Conservation (phyloP, 2,113 vertebrate species). For the Rhinolophus sinicus region DNA sequence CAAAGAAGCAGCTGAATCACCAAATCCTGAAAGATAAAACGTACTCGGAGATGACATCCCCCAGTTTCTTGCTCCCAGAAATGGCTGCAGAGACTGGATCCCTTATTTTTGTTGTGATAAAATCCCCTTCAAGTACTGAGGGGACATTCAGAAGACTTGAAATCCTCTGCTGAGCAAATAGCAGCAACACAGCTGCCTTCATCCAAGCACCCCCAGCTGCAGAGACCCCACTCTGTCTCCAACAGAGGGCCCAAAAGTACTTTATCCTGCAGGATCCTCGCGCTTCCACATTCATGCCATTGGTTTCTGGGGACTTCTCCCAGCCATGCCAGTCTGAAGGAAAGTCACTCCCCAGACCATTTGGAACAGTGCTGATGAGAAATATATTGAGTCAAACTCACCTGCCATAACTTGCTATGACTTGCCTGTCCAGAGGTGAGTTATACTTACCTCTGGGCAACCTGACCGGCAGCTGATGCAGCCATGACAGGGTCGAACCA, state of each 20-base stretch:
- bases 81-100: conserved; percentile 37
- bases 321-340: background rate
- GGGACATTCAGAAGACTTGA: conserved; percentile 38
- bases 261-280: background rate
- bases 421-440: no score
- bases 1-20: conserved; percentile 57
- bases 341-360: background rate
- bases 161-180: conserved; percentile 63
- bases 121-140: background rate
- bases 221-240: background rate
- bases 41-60: conserved; percentile 43
- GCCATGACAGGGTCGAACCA: background rate
- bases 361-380: background rate
- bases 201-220: background rate
- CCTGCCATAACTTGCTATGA: rapidly evolving
- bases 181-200: background rate
- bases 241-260: background rate
- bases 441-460: no score
- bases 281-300: background rate
- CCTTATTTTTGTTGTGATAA: conserved; percentile 54
- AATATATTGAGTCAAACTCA: no score
- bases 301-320: background rate
- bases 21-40: conserved; percentile 76
- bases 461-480: background rate
- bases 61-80: background rate